Percentiles rank a stretch among this genome's conserved stretches.
phyloP scores from a whole-genome alignment of 2,888 invertebrate genomes.

The Catocala sponsa region DNA sequence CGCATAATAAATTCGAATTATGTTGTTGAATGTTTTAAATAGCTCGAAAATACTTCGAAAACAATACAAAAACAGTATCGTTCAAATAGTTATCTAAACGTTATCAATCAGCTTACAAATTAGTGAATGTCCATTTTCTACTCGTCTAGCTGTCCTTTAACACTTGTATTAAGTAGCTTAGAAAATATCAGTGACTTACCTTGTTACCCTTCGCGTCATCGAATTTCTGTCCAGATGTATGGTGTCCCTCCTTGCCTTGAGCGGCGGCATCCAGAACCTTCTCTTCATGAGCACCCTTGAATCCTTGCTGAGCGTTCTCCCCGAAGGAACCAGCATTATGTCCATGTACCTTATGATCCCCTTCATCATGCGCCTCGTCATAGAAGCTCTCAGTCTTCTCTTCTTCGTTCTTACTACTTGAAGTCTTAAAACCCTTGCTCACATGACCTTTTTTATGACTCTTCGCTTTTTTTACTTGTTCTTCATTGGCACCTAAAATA shows the following conservation, averaged over 20 bases:
- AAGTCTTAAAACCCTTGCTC: conserved; percentile 90
- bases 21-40: too few species aligned
- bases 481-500: conserved; percentile 83
- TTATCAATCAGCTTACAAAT: too few species aligned
- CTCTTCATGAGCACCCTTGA: conserved; percentile 89
- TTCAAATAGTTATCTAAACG: too few species aligned
- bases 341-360: conserved; percentile 87
- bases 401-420: conserved; percentile 90
- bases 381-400: conserved; percentile 90
- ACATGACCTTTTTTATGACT: conserved; percentile 90
- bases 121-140: too few species aligned
- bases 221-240: conserved; percentile 84
- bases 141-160: not conserved
- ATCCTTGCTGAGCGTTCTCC: conserved; percentile 86
- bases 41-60: too few species aligned
- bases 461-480: conserved; percentile 85
- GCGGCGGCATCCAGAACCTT: conserved; percentile 87
- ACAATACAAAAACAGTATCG: too few species aligned
- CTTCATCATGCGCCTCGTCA: conserved; percentile 90
- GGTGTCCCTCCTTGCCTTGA: conserved; percentile 89
- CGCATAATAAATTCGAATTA: too few species aligned
- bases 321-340: conserved; percentile 88
- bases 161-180: not conserved
- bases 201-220: conserved; percentile 89
- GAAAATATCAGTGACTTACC: conserved; percentile 61